A percentile compares a stretch with the other conserved stretches of the same genome.
These are phyloP conservation scores for Oscheius onirici DNA, from an alignment of 2,888 invertebrate genomes.

Conservation along the genomic window DNA sequence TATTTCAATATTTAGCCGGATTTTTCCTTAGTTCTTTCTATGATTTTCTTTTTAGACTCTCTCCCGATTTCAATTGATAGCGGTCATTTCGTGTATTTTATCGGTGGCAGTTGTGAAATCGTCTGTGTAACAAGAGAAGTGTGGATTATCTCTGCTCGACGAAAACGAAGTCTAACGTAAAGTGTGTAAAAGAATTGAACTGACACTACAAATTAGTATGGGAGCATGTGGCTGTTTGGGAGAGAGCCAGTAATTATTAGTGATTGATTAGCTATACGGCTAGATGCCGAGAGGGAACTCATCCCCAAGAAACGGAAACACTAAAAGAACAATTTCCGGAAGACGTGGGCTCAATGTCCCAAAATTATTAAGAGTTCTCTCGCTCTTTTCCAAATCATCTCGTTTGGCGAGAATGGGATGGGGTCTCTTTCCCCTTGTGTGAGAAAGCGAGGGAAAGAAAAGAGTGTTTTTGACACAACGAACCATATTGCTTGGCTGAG, in stretches of 20 bases:
- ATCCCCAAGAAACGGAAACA: neutral
- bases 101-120: slow-evolving; percentile 11
- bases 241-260: neutral
- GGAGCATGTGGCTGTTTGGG: neutral
- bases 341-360: no score
- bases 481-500: slow-evolving; percentile 74
- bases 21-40: no score
- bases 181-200: neutral
- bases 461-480: slow-evolving; percentile 16
- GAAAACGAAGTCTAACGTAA: slow-evolving; percentile 3
- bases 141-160: slow-evolving; percentile 9
- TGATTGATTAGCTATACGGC: neutral
- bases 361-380: no score
- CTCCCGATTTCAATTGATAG: no score
- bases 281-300: neutral
- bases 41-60: no score
- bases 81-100: slow-evolving; percentile 11
- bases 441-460: neutral
- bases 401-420: neutral
- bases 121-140: slow-evolving; percentile 22
- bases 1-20: no score
- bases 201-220: neutral
- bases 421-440: neutral
- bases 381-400: no score
- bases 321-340: no score